Evolutionary conservation across 2,113 vertebrate genomes (phyloP).

Genomic region (Clupea harengus): DNA sequence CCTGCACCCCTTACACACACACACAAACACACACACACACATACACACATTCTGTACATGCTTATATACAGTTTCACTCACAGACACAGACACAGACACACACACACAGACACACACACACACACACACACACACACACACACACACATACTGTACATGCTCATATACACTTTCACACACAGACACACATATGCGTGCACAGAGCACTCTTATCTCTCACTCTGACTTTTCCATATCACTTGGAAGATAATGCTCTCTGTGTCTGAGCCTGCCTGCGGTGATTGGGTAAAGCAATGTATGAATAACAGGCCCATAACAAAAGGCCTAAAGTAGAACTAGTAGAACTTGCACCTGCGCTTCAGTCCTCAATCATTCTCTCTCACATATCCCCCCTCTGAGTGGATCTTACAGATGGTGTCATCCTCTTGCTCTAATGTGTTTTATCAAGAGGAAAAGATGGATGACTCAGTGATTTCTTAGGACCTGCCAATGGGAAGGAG

Average conservation of each 20-base stretch:
- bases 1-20: constrained; percentile 32
- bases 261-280: background rate
- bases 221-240: constrained; percentile 5
- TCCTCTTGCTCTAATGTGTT: background rate
- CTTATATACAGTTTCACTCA: background rate
- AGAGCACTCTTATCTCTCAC: background rate
- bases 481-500: background rate
- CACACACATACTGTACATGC: background rate
- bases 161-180: background rate
- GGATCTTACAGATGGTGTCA: background rate
- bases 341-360: no score
- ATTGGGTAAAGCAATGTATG: background rate
- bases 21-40: background rate
- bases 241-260: background rate
- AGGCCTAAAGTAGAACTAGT: no score
- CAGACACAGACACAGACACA: constrained; percentile 2
- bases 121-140: background rate
- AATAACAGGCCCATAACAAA: background rate
- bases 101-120: background rate
- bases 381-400: background rate
- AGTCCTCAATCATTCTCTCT: no score
- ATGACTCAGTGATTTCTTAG: background rate
- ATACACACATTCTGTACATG: background rate
- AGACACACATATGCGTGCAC: background rate
- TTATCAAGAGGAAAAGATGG: background rate